Percentiles rank a stretch among this genome's conserved stretches.
Evolutionary conservation across 2,113 vertebrate genomes (phyloP).

Genomic region (Calidris pygmaea): DNA sequence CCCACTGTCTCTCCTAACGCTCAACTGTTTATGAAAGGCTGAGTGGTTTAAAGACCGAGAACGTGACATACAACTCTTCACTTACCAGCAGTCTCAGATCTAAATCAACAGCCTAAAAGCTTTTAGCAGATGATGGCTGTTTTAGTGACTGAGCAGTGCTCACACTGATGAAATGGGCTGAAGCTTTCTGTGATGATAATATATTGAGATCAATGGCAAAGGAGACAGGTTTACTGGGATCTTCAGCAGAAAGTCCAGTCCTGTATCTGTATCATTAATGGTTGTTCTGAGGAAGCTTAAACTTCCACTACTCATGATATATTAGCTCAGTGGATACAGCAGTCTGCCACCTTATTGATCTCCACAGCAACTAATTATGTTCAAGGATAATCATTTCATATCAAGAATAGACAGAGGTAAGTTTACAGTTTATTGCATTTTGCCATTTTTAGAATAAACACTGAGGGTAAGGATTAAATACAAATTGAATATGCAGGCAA

Average conservation of each 20-base stretch:
- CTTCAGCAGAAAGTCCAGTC: slow-evolving; percentile 1
- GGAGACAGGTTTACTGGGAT: slow-evolving; percentile 20
- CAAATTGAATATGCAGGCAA: neutral
- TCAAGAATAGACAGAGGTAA: neutral
- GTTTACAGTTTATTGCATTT: neutral
- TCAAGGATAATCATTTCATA: slow-evolving; percentile 14
- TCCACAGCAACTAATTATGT: slow-evolving; percentile 23
- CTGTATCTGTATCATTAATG: neutral
- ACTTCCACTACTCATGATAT: neutral
- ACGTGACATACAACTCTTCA: neutral
- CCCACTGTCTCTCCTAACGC: neutral
- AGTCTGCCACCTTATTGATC: neutral
- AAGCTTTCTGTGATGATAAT: neutral
- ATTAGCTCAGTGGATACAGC: neutral
- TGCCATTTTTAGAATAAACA: neutral
- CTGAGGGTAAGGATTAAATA: neutral
- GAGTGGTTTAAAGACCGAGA: neutral
- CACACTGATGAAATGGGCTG: neutral
- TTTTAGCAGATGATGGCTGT: neutral
- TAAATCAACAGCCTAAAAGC: slow-evolving; percentile 36
- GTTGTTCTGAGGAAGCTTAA: neutral
- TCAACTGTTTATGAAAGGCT: neutral
- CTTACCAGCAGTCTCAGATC: slow-evolving; percentile 28
- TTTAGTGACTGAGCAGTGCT: neutral
- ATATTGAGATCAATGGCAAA: neutral